Evolutionary conservation across 2,888 invertebrate species (phyloP).

Genomic region (Drosophila hawaiiensis): DNA sequence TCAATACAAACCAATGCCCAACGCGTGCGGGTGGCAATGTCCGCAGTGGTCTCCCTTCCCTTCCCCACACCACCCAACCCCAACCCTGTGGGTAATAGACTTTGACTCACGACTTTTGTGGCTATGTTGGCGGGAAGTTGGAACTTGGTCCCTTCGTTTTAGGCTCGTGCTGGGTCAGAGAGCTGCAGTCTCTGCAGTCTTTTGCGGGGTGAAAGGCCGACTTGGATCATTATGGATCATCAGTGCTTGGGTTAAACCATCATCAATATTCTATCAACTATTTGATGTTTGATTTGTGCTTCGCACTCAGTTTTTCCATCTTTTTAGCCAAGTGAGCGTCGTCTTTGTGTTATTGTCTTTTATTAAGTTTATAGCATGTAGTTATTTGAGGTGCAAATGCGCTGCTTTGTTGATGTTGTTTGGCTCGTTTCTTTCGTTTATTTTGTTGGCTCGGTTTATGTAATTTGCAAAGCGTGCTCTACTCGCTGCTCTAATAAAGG

Average conservation of each 20-base stretch:
- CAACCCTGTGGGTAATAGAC: not conserved
- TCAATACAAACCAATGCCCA: slow-evolving; percentile 49
- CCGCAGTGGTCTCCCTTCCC: slow-evolving; percentile 8
- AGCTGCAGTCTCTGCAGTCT: slow-evolving; percentile 34
- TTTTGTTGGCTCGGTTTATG: slow-evolving; percentile 53
- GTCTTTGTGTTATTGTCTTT: slow-evolving; percentile 13
- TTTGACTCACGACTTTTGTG: slow-evolving; percentile 47
- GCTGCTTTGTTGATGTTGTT: slow-evolving; percentile 51
- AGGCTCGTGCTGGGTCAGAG: slow-evolving; percentile 75
- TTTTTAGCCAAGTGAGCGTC: slow-evolving; percentile 34
- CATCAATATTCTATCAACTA: slow-evolving; percentile 70
- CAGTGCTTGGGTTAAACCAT: slow-evolving; percentile 20
- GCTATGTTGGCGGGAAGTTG: slow-evolving; percentile 20
- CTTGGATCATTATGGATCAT: slow-evolving; percentile 20
- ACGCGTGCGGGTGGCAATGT: slow-evolving; percentile 72
- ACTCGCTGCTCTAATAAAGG: slow-evolving; percentile 64
- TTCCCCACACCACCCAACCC: not conserved
- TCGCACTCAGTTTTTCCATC: slow-evolving; percentile 45
- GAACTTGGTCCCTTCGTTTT: slow-evolving; percentile 40
- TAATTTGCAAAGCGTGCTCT: slow-evolving; percentile 74
- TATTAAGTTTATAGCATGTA: not conserved
- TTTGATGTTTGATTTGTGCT: slow-evolving; percentile 68
- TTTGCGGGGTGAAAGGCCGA: slow-evolving; percentile 68
- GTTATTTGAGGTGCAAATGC: slow-evolving; percentile 64
- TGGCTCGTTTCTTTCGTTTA: slow-evolving; percentile 38